Conservation (phyloP, 2,113 vertebrate genomes). For the Scopus umbretta region DNA sequence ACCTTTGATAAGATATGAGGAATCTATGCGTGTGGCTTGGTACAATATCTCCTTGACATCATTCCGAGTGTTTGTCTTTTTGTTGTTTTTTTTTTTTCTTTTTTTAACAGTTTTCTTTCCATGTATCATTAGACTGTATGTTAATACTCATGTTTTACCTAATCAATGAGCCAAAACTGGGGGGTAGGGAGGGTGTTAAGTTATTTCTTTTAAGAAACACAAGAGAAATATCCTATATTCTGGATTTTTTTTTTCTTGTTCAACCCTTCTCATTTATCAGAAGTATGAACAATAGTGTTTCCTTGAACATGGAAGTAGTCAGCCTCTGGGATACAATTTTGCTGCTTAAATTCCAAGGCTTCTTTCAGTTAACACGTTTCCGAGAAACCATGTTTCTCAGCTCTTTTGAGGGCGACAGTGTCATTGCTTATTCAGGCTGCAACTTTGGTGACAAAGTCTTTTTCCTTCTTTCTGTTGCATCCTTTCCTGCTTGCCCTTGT, state of each 20-base stretch:
- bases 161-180: background rate
- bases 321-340: background rate
- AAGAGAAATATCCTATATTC: background rate
- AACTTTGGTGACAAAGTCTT: background rate
- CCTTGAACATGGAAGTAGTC: background rate
- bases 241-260: background rate
- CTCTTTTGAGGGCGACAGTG: background rate
- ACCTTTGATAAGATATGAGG: background rate
- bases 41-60: background rate
- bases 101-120: background rate
- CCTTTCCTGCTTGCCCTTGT: background rate
- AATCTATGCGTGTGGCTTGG: background rate
- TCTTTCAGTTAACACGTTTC: background rate
- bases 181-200: accelerated
- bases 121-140: background rate
- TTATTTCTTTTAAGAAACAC: background rate
- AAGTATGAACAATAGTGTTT: background rate
- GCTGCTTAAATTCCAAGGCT: background rate
- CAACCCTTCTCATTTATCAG: background rate
- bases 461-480: background rate
- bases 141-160: background rate
- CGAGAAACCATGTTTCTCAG: background rate
- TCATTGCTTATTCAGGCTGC: background rate
- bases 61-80: background rate
- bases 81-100: background rate